phyloP scores from a whole-genome alignment of 2,888 invertebrate species.

The Tortrix viridana region DNA sequence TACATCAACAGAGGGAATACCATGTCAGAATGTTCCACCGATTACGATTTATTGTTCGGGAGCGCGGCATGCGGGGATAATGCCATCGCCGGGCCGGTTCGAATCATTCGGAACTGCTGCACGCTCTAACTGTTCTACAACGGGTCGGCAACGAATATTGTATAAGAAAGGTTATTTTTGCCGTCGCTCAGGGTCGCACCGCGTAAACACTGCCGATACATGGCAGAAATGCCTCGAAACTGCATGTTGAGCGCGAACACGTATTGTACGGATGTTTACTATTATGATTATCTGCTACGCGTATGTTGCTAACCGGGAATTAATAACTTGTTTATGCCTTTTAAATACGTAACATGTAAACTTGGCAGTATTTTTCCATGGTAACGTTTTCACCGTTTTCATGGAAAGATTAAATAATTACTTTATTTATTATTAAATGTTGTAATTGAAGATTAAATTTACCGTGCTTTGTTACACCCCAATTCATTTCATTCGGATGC shows the following conservation, averaged over 20 bases:
- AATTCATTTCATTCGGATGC: too few relatives aligned
- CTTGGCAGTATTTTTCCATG: conserved; percentile 15
- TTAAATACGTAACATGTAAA: conserved; percentile 30
- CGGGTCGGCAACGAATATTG: conserved; percentile 51
- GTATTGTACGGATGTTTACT: conserved; percentile 42
- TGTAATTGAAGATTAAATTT: too few relatives aligned
- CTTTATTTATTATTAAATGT: too few relatives aligned
- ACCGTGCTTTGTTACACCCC: too few relatives aligned
- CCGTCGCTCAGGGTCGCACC: conserved; percentile 52
- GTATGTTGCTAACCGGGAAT: conserved; percentile 30
- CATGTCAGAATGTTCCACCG: conserved; percentile 2
- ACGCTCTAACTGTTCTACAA: conserved; percentile 43
- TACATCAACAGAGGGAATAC: too few relatives aligned
- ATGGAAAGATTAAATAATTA: too few relatives aligned
- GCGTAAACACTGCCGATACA: conserved; percentile 51
- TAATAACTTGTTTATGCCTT: conserved; percentile 21
- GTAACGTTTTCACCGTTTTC: neutral
- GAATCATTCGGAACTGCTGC: conserved; percentile 44
- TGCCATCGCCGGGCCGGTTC: conserved; percentile 33
- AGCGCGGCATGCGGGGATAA: conserved; percentile 12
- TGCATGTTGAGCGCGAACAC: conserved; percentile 38
- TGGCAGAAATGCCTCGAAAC: conserved; percentile 42
- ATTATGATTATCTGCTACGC: conserved; percentile 41
- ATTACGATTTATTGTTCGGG: conserved; percentile 18
- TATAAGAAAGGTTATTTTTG: conserved; percentile 59